Conservation (phyloP, 2,888 invertebrate species). For the Xylota sylvarum region DNA sequence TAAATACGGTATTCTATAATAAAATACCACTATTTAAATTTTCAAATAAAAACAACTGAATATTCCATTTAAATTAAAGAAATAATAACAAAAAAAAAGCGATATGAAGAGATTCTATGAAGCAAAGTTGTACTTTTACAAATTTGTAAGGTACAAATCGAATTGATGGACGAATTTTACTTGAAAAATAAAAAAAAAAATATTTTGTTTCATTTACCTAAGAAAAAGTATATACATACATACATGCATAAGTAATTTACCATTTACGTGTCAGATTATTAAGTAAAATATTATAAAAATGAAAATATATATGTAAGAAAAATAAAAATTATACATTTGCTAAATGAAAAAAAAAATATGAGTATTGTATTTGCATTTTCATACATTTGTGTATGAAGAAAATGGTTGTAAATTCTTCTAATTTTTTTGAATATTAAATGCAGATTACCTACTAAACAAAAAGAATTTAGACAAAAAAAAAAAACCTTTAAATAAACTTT, state of each 20-base stretch:
- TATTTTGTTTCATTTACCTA: slow-evolving; percentile 43
- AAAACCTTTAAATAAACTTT: background rate
- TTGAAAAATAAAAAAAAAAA: slow-evolving; percentile 20
- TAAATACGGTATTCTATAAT: slow-evolving; percentile 1
- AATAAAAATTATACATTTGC: slow-evolving; percentile 7
- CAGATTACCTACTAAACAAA: slow-evolving; percentile 1
- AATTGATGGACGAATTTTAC: slow-evolving; percentile 78
- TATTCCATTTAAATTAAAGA: no score
- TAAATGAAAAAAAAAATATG: slow-evolving; percentile 22
- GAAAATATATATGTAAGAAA: background rate
- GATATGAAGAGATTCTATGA: slow-evolving; percentile 13
- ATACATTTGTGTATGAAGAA: slow-evolving; percentile 44
- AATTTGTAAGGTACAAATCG: slow-evolving; percentile 55
- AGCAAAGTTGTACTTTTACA: slow-evolving; percentile 54
- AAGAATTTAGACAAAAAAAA: background rate
- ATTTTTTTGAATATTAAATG: slow-evolving; percentile 14
- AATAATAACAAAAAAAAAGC: slow-evolving; percentile 21
- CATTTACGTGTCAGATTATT: slow-evolving; percentile 36
- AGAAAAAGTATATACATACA: slow-evolving; percentile 37
- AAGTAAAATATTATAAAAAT: slow-evolving; percentile 12
- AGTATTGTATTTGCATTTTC: slow-evolving; percentile 36
- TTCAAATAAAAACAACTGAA: background rate
- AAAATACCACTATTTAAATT: slow-evolving; percentile 9
- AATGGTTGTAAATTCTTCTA: slow-evolving; percentile 52
- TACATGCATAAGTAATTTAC: slow-evolving; percentile 39